Evolutionary conservation across 2,797 vertebrate species (phyloP).

Genomic region (Cossypha dichroa): DNA sequence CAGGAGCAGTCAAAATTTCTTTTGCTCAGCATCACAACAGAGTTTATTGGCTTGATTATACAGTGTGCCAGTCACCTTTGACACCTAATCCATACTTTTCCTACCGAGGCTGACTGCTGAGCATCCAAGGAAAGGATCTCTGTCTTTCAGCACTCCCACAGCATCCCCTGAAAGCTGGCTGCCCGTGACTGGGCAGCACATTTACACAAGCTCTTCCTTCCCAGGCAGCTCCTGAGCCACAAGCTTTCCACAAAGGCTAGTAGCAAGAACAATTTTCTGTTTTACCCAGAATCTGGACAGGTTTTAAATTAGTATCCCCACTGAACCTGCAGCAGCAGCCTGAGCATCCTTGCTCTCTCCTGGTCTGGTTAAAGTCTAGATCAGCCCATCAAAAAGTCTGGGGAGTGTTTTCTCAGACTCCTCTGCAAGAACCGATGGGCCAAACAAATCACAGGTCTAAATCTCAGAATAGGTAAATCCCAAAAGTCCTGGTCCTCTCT

Average conservation of each 20-base stretch:
- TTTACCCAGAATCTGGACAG: neutral
- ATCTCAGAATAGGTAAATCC: neutral
- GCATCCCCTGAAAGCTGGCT: neutral
- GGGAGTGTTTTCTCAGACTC: neutral
- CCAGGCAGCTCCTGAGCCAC: neutral
- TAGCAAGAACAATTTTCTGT: neutral
- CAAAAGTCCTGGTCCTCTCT: neutral
- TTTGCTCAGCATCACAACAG: neutral
- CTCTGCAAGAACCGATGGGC: neutral
- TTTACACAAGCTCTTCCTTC: neutral
- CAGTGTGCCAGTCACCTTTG: neutral
- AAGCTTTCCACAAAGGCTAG: neutral
- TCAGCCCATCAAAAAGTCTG: neutral
- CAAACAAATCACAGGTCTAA: neutral
- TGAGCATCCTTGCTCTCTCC: neutral
- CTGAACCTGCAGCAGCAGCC: neutral
- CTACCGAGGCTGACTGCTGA: neutral
- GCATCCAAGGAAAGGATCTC: neutral
- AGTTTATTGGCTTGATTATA: neutral
- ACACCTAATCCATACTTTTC: neutral
- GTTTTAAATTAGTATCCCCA: neutral
- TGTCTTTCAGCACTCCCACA: neutral
- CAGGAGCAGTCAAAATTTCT: neutral
- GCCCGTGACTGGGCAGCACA: neutral
- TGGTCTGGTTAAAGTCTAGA: neutral